Conservation (phyloP, 2,797 vertebrate genomes). For the Ceyx erithaca region DNA sequence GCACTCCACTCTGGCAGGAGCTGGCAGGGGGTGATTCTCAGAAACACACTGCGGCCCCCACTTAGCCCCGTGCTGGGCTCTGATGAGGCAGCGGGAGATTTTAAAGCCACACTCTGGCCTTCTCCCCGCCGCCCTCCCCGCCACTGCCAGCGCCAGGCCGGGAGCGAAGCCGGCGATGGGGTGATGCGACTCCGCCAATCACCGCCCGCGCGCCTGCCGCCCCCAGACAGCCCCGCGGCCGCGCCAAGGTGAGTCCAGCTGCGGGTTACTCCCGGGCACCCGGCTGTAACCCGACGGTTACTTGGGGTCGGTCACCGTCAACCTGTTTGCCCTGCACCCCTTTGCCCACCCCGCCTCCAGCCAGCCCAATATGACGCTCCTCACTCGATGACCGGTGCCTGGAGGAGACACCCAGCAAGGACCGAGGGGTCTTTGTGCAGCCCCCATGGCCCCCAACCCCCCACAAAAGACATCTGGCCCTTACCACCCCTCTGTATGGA, state of each 20-base stretch:
- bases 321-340: neutral
- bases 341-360: fast-evolving
- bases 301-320: conserved; percentile 76
- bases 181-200: conserved; percentile 93
- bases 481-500: fast-evolving
- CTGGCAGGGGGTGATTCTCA: neutral
- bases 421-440: neutral
- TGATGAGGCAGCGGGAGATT: neutral
- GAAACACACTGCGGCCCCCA: neutral
- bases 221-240: conserved; percentile 63
- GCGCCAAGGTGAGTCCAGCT: conserved; percentile 55
- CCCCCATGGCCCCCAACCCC: too few relatives aligned
- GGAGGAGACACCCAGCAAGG: fast-evolving
- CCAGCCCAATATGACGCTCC: fast-evolving
- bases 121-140: conserved; percentile 23
- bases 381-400: neutral
- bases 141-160: conserved; percentile 51
- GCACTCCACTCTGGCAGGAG: conserved; percentile 66
- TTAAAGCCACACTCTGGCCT: neutral
- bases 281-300: conserved; percentile 79
- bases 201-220: conserved; percentile 75
- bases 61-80: neutral
- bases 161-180: conserved; percentile 87
- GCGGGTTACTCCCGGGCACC: conserved; percentile 29
- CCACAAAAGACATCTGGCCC: neutral